Evolutionary conservation across 2,888 invertebrate species (phyloP), one percentile per base, ranked within the genome.

Genomic region (Pseudococcus jackbeardsleyi): DNA sequence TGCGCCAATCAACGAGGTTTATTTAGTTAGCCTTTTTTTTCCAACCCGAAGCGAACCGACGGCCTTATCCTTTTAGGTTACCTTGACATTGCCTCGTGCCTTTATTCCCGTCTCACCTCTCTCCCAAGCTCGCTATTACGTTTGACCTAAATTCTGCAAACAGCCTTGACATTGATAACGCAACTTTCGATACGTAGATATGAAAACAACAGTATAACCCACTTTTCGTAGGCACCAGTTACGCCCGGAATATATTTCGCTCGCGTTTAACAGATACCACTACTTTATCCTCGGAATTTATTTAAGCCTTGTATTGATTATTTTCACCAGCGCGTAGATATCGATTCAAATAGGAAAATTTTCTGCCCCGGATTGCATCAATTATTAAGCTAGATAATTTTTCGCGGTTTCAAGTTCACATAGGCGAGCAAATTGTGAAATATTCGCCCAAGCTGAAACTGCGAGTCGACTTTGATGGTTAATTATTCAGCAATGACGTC

Each of bases 61-160:
- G 42, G 79, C 39, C 79, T 79, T 39, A 79, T 39, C n/a, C 79
- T 79, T 39, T 26, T 11, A 42, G 42, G 17, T 79, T 86, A 86
- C 86, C 86, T 86, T 86, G 86, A 86, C 86, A 86, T 86, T 86
- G 86, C 86, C 86, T 86, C 86, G 86, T 86, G 86, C 46, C 86
- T 33, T 86, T 68, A 22, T 33, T 33, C 68, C 46, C 86, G 46
- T 48, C 46, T 59, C 59, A n/a, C 46, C 86, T 86, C 68, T 46
- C 22, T 72, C 6, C 8, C 22, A 68, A 22, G n/a, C 46, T 72
- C n/a, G 50, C 19, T 64, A 59, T 86, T 42, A 42, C 42, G 59
- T 85, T 68, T 86, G 86, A 86, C 86, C 86, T 72, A 86, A 86
- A 86, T 86, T 68, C 72, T 42, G 33, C 17, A 39, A 46, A 46